phyloP scores from a whole-genome alignment of 1,140 invertebrate species.

The Orius insidiosus region DNA sequence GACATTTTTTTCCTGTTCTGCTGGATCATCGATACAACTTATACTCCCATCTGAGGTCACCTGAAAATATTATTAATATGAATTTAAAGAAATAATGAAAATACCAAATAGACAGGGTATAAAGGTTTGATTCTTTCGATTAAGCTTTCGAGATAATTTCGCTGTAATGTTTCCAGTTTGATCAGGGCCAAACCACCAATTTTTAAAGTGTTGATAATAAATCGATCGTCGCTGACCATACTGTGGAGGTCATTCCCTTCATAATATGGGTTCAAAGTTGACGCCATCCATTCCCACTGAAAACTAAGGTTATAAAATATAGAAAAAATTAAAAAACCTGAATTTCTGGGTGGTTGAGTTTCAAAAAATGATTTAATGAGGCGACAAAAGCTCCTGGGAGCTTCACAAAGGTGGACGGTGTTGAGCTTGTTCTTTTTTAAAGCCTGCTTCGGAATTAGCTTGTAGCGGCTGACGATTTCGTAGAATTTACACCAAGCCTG shows the following conservation, averaged over 20 bases:
- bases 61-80: constrained; percentile 29
- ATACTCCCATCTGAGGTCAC: constrained; percentile 90
- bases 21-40: constrained; percentile 65
- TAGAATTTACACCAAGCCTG: constrained; percentile 89
- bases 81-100: background rate
- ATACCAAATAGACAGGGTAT: constrained; percentile 13
- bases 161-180: constrained; percentile 76
- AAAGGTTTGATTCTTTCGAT: constrained; percentile 23
- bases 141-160: constrained; percentile 36
- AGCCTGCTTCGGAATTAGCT: constrained; percentile 35
- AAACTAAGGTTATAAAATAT: no score
- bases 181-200: constrained; percentile 77
- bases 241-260: constrained; percentile 55
- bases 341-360: constrained; percentile 32
- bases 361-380: constrained; percentile 72
- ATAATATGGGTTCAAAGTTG: constrained; percentile 79
- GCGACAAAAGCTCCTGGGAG: constrained; percentile 85
- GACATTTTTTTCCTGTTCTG: constrained; percentile 67
- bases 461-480: constrained; percentile 54
- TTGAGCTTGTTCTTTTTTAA: constrained; percentile 32
- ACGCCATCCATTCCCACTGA: constrained; percentile 70
- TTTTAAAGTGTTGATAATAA: constrained; percentile 57
- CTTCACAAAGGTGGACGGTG: constrained; percentile 84
- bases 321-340: no score
- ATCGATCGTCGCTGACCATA: constrained; percentile 72